Conservation (phyloP, 2,888 invertebrate genomes). For the Litoditis marina region DNA sequence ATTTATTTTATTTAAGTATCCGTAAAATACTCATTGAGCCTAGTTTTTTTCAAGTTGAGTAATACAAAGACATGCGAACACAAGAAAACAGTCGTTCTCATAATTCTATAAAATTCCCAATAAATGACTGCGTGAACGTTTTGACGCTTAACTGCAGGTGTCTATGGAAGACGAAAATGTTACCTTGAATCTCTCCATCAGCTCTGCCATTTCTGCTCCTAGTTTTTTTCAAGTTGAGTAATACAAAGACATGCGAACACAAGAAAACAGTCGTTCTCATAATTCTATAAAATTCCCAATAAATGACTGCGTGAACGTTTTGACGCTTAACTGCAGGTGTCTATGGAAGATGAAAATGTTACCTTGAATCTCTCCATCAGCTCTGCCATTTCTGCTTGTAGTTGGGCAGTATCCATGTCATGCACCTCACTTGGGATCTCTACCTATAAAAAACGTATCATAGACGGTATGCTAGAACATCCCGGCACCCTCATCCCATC, state of each 20-base stretch:
- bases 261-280: neutral
- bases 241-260: neutral
- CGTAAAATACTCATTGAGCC: no score
- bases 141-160: neutral
- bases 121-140: no score
- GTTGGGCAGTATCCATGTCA: slow-evolving; percentile 74
- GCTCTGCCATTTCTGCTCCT: slow-evolving; percentile 69
- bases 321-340: neutral
- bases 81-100: neutral
- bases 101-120: no score
- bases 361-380: slow-evolving; percentile 79
- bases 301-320: no score
- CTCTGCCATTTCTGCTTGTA: slow-evolving; percentile 72
- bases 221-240: neutral
- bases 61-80: neutral
- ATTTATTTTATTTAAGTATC: neutral
- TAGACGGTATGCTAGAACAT: no score
- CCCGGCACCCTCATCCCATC: no score
- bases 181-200: slow-evolving; percentile 79
- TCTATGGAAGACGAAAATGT: slow-evolving; percentile 43
- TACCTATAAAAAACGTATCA: slow-evolving; percentile 24
- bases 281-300: no score
- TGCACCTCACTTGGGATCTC: slow-evolving; percentile 63
- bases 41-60: neutral
- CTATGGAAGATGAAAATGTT: slow-evolving; percentile 43